Base-by-base conservation (phyloP, 2,888 invertebrate species). In the Branchipolynoe longqiensis region DNA sequence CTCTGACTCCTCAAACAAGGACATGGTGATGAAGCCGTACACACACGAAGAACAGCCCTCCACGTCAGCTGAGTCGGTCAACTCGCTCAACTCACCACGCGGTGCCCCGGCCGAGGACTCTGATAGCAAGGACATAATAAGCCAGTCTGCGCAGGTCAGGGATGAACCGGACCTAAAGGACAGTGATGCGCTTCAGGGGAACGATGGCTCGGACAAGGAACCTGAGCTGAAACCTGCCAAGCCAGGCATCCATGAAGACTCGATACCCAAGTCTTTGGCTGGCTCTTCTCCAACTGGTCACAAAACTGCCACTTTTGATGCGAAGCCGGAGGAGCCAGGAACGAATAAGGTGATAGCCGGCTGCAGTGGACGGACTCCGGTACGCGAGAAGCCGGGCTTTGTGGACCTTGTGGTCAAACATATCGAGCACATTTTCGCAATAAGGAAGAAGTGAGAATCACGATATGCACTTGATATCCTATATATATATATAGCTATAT, bases 381-480 rank as follows among this genome's bases (percentile, higher is more conserved):
- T 48, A 28, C 54, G 84, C 22, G 91, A 92, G 82, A 88, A 90
- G 62, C 91, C 90, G 6, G 88, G 89, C 41, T 88, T 89, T 84
- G 89, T 92, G 2, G 92, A 92, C 82, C 85, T 88, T 33, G 91
- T 92, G n/a, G 90, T 90, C 25, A 90, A 90, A 85, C 90, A 92
- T 86, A 90, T 91, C 78, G 92, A 92, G 87, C 87, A 88, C 54
- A 88, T 92, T 74, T 90, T 88, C 83, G 38, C 56, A 14, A 86
- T 87, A 82, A 31, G 86, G 18, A 85, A 87, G 59, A 84, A 84
- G 38, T 84, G 78, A 78, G 58, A 48, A 78, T 2, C 14, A 41
- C 3, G 6, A 40, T 18, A 6, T 40, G 78, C 12, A 1, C 2
- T 28, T 36, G 69, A 33, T 38, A 33, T 18, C n/a, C 18, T 69